Conservation (phyloP, 2,797 vertebrate genomes). For the Amblyraja radiata region DNA sequence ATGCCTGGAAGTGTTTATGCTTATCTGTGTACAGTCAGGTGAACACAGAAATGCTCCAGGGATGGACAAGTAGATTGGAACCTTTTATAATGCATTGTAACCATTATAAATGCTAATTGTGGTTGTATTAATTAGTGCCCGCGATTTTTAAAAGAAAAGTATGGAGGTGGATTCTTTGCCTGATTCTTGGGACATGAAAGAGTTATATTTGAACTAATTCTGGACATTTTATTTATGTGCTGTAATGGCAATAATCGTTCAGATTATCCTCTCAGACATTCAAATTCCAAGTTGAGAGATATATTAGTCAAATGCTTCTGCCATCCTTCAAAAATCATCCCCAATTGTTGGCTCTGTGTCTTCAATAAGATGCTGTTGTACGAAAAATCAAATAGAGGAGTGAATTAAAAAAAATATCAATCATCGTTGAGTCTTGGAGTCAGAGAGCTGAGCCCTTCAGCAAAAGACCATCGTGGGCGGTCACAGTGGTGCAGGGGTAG, state of each 20-base stretch:
- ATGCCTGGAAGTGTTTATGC: not conserved
- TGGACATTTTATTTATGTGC: not conserved
- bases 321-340: not conserved
- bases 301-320: not conserved
- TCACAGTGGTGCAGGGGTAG: too few relatives aligned
- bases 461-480: too few relatives aligned
- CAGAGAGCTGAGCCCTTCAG: too few relatives aligned
- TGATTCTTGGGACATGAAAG: not conserved
- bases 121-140: not conserved
- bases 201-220: not conserved
- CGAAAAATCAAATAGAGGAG: not conserved
- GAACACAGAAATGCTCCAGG: not conserved
- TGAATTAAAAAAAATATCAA: too few relatives aligned
- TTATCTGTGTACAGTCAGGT: not conserved
- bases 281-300: not conserved
- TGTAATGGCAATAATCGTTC: not conserved
- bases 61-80: not conserved
- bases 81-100: too few relatives aligned
- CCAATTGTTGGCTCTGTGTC: not conserved
- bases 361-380: not conserved
- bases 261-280: not conserved
- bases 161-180: not conserved
- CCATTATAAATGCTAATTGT: not conserved
- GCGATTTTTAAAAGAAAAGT: not conserved
- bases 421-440: too few relatives aligned